Evolutionary conservation across 2,113 vertebrate genomes (phyloP), one percentile per base, ranked within the genome.

Genomic region (Hippopotamus amphibius): DNA sequence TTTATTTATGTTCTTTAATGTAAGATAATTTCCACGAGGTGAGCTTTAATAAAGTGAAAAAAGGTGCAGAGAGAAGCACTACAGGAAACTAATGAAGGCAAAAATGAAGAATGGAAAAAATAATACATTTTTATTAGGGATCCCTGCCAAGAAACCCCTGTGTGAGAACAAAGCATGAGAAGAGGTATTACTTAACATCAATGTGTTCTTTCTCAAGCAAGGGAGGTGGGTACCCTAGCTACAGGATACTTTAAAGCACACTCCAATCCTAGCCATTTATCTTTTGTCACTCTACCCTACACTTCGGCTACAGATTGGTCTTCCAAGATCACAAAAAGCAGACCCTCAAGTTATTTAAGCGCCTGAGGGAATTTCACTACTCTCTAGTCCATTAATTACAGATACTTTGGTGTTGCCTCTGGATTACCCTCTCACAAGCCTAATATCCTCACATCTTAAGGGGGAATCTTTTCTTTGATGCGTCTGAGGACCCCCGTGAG

Each of bases 81-180:
- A 59, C 50, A 79, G 97, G 98, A 98, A 98, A 93, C 93, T 98
- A 98, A 98, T 98, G 96, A 97, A 97, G 92, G 90, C 91, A 98
- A 98, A 98, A 98, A 97, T 98, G 98, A 98, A 98, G 97, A 98
- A 98, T 95, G n/a, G 74, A 89, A 86, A 95, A 98, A 98, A 97
- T 97, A 92, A 97, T 96, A 93, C 57, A 76, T 96, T 93, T 95
- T 97, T 96, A 93, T 93, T 94, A 96, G 90, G 30, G 76, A 90
- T 96, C 48, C 84, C 90, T 92, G 84, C 90, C 85, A 97, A 92
- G 93, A 77, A 93, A 71, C 74, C 76, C 76, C 74, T 71, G 80
- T 28, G 76, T 77, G 80, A 90, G 77, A 89, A 95, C 46, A 90
- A 74, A 93, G 96, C 37, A 30, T 46, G 63, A 85, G 76, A 96